Evolutionary conservation across 2,888 invertebrate genomes (phyloP).

Genomic region (Agriopis aurantiaria): DNA sequence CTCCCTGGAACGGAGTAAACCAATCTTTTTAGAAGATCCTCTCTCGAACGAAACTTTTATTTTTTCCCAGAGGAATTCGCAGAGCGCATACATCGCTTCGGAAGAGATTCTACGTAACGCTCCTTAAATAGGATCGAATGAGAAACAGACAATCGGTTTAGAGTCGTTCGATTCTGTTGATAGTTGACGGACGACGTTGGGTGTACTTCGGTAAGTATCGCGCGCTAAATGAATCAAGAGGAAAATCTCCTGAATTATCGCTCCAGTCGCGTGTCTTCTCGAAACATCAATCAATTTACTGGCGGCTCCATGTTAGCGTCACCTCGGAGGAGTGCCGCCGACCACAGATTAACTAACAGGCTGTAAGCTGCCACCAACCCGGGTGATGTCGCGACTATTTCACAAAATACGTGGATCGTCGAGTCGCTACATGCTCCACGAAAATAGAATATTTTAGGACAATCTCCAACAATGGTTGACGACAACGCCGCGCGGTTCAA

Average conservation of each 20-base stretch:
- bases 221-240: background rate
- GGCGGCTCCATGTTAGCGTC: background rate
- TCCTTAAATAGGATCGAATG: slow-evolving; percentile 11
- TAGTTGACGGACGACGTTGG: background rate
- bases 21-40: slow-evolving; percentile 23
- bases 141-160: slow-evolving; percentile 1
- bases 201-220: background rate
- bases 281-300: slow-evolving; percentile 11
- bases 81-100: slow-evolving; percentile 10
- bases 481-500: background rate
- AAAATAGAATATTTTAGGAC: background rate
- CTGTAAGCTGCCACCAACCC: background rate
- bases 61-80: slow-evolving; percentile 12
- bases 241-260: slow-evolving; percentile 9
- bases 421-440: background rate
- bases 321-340: background rate
- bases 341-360: background rate
- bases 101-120: background rate
- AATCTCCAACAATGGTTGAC: background rate
- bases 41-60: slow-evolving; percentile 10
- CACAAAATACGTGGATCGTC: background rate
- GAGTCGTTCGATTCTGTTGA: background rate
- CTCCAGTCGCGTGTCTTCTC: slow-evolving; percentile 2
- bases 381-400: background rate
- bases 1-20: slow-evolving; percentile 22